Evolutionary conservation across 2,888 invertebrate genomes (phyloP), one percentile per base, ranked within the genome.

Genomic region (Drosophila niveifrons): DNA sequence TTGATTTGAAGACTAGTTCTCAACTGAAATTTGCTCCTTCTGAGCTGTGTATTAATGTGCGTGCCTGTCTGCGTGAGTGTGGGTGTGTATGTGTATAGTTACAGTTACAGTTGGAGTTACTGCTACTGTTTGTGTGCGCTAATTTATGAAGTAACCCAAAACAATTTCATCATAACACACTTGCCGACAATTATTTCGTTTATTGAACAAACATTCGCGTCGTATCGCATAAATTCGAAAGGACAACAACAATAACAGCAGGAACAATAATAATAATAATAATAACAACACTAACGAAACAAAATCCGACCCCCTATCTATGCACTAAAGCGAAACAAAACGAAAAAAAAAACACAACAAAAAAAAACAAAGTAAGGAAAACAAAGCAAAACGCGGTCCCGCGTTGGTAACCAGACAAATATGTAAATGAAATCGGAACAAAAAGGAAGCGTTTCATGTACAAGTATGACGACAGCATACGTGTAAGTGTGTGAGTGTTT

Each of bases 111-210:
- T 67, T 59, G 6, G 23, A 23, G 23, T 23, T 39, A 47, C 28
- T 56, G 23, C 34, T 41, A 17, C 31, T 58, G 23, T 67, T 59
- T 64, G 66, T 74, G 80, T 88, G 87, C 71, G 85, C 85, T 83
- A 83, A 83, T 83, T 83, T 83, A 83, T 89, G 89, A 83, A 83
- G 83, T 89, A 83, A 87, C 88, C 83, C 83, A 89, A 89, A 87
- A 83, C 89, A 83, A 83, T 83, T 83, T 89, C 84, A 89, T 84
- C 89, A 83, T 84, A 83, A 83, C 89, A 83, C 83, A 83, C 89
- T 83, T 84, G 89, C 83, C 87, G 75, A 82, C 83, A 83, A 83
- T 83, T 83, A 83, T 83, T 83, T 83, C 89, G 89, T 83, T 83
- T 83, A 83, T 83, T 83, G 83, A 83, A 83, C 89, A 83, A 83